Base-by-base conservation (phyloP, 1,140 invertebrate genomes). In the Musca domestica region DNA sequence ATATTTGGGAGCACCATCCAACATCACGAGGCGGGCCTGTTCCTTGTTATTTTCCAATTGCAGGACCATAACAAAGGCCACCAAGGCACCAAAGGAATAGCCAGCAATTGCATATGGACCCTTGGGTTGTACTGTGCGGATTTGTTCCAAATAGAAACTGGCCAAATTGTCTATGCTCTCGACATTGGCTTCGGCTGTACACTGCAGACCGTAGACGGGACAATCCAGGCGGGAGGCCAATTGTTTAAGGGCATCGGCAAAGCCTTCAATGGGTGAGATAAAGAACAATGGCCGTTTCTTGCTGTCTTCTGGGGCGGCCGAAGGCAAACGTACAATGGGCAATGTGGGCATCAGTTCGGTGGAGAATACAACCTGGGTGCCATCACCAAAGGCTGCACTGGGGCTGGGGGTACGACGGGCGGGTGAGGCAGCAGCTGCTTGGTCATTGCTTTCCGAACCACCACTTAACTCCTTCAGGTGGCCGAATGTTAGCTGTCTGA, bases 1-100 rank as follows among this genome's bases (percentile, higher is more conserved):
- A 81, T 93, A 98, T n/a, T 89, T 87, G 10, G 93, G 95, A 1
- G 95, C 96, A 19, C 96, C 96, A 83, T 98, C 96, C 49, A 98
- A 84, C 61, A 98, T 85, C 46, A 93, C 87, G n/a, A 95, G 80
- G n/a, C 85, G 83, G 0, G 87, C 85, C 25, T 83, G 82, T 74
- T 91, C 87, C 10, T 88, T 87, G 56, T 71, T 82, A 67, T 85
- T 83, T 80, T 98, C 93, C 25, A 98, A 80, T 74, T 93, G 89
- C 10, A 91, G 73, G 2, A 91, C 92, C 89, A 99, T 98, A 84
- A 98, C 97, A 77, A 96, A 94, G 4, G 93, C 95, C 10, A 98
- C 89, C 67, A 90, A 88, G 9, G 92, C 90, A 54, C 97, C 97
- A 82, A 94, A 98, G 0, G 96, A 98, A 82, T 99, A 99, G 3